Evolutionary conservation across 2,888 invertebrate species (phyloP).

Genomic region (Xestobium rufovillosum): DNA sequence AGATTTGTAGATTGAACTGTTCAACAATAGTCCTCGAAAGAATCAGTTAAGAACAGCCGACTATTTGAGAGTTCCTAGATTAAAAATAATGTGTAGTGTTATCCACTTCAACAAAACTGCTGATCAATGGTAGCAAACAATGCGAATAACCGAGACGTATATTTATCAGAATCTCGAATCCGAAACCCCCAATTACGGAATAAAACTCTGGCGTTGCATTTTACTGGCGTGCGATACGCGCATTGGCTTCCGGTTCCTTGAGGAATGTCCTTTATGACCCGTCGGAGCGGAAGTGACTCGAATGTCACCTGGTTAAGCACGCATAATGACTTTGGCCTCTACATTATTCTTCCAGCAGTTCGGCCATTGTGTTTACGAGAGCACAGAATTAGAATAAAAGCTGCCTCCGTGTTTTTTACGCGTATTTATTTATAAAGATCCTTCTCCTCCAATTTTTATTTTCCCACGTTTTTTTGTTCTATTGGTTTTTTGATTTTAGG

Average conservation of each 20-base stretch:
- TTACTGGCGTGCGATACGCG: neutral
- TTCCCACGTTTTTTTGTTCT: conserved; percentile 33
- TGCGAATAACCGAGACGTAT: too few species aligned
- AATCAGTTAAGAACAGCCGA: too few species aligned
- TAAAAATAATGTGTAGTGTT: too few species aligned
- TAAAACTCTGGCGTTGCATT: neutral
- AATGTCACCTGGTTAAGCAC: conserved; percentile 36
- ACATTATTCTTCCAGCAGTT: conserved; percentile 26
- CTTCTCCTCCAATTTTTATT: conserved; percentile 16
- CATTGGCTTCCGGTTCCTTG: conserved; percentile 28
- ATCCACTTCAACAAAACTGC: too few species aligned
- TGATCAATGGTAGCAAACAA: too few species aligned
- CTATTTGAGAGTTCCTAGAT: too few species aligned
- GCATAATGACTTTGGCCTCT: conserved; percentile 36
- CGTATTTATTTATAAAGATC: conserved; percentile 8
- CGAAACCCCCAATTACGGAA: conserved; percentile 1
- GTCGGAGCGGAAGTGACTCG: conserved; percentile 39
- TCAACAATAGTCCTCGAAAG: too few species aligned
- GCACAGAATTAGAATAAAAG: conserved; percentile 29
- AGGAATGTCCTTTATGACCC: conserved; percentile 30
- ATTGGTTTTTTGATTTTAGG: conserved; percentile 32
- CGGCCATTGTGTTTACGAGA: too few species aligned
- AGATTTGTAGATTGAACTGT: too few species aligned
- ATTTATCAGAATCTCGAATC: too few species aligned
- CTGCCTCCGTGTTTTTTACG: conserved; percentile 26